These are phyloP conservation scores for Lepus europaeus DNA, from an alignment of 2,113 vertebrate genomes.

Conservation along the genomic window DNA sequence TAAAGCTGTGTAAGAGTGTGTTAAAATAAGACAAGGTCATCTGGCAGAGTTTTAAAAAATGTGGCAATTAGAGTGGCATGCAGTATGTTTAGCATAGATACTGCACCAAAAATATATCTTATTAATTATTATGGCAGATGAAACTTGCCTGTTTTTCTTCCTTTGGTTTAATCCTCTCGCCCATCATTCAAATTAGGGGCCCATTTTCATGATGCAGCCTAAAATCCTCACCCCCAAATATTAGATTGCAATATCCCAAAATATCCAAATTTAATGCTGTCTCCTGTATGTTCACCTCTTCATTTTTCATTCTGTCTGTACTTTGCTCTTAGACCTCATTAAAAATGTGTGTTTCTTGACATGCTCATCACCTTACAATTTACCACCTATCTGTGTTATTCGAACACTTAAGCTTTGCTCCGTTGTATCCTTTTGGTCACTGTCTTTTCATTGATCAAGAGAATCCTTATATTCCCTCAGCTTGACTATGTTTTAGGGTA, in stretches of 20 bases:
- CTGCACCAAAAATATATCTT: background rate
- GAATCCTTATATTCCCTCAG: background rate
- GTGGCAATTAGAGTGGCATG: background rate
- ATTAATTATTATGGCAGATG: background rate
- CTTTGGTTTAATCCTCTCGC: background rate
- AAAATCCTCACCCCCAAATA: constrained; percentile 17
- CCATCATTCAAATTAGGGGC: background rate
- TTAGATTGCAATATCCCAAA: background rate
- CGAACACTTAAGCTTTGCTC: background rate
- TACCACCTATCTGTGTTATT: background rate
- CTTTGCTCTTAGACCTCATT: background rate
- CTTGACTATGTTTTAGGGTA: background rate
- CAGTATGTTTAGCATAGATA: background rate
- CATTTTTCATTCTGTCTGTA: background rate
- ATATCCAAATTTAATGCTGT: background rate
- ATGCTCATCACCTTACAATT: background rate
- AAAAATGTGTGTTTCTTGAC: background rate
- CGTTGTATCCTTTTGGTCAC: background rate
- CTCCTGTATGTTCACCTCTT: background rate
- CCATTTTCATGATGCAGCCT: background rate
- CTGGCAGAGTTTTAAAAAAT: background rate
- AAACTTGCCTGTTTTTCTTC: background rate
- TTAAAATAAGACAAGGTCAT: background rate
- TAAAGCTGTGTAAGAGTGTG: background rate
- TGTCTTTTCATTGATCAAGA: background rate